Base-by-base conservation (phyloP, 2,888 invertebrate species). In the Amphipoea lucens region DNA sequence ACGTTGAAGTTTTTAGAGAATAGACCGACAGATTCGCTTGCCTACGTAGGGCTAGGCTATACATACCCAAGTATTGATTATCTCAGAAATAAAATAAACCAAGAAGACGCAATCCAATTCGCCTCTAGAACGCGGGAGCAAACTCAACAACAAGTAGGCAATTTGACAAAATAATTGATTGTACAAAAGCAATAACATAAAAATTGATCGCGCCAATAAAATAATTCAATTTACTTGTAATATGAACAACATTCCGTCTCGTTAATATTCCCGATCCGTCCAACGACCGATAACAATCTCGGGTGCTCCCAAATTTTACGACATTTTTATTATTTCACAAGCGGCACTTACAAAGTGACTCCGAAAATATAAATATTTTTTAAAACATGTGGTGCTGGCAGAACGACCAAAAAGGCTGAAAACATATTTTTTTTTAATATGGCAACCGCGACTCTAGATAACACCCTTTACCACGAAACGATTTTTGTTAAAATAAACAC, bases 281-380 rank as follows among this genome's bases (percentile, higher is more conserved):
- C 82, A 48, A 80, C 81, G 66, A 82, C 67, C 83, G 90, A 90
- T 90, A 89, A 90, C 83, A 86, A 90, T 89, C 89, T 86, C 70
- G 83, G 87, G 80, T 83, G 86, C 83, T 87, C 78, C 89, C 74
- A 90, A 89, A 88, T 90, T 90, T 90, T 88, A 90, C 89, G 89
- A 89, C 87, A 83, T 85, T 90, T 90, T 89, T 90, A 90, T 87
- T 89, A 88, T 88, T 88, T 88, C 83, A 83, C 79, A 86, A 87
- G 90, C 88, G 91, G 91, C 90, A 87, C 85, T 88, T 86, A 87
- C 89, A 92, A 91, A 92, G 90, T 84, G 85, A 81, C 69, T 79
- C 74, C 66, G 65, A 88, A 90, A 88, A 87, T 87, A 89, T 87
- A 88, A 89, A 89, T 87, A 88, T 88, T 84, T 84, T 91, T 83